Evolutionary conservation across 2,797 vertebrate species (phyloP), one percentile per base, ranked within the genome.

Genomic region (Molossus molossus): DNA sequence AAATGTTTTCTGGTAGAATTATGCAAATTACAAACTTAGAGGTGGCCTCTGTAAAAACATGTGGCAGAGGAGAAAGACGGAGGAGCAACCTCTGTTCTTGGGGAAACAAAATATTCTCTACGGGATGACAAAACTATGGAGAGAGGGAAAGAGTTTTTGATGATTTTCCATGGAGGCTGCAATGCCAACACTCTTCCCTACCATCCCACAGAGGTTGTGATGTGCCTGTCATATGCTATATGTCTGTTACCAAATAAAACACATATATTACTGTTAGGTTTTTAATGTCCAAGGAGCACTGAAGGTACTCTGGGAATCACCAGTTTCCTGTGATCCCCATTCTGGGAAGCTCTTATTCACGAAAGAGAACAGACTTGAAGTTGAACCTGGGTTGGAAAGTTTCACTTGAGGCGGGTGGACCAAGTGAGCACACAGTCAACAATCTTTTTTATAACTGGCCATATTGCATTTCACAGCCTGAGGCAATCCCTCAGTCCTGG

Each of bases 261-360:
- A 40, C 23, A 83, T n/a, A 23, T n/a, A 64, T 69, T 77, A 70
- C 55, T 86, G 17, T 45, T 48, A 87, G 83, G 76, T 21, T 84
- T 72, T 88, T 70, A 70, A 70, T 57, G 70, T 33, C 50, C 9
- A 70, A 33, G 13, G 45, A 89, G 29, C 27, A 91, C 40, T 94
- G 91, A 88, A 94, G 57, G 62, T 37, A 57, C n/a, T 81, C 45
- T 65, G 29, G 10, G 2, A 55, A 6, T 67, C 48, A 72, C 18
- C 15, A 40, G n/a, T 86, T 95, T 91, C 91, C 40, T 62, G 70
- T 82, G 67, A 82, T 91, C 65, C 23, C 62, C 11, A 69, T 55
- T 91, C 91, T 37, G 45, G 45, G 29, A 67, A 96, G n/a, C 67
- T 89, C n/a, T 65, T 67, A 91, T 95, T 55, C 84, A 69, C 15